Evolutionary conservation across 2,888 invertebrate species (phyloP).

Genomic region (Arctia plantaginis): DNA sequence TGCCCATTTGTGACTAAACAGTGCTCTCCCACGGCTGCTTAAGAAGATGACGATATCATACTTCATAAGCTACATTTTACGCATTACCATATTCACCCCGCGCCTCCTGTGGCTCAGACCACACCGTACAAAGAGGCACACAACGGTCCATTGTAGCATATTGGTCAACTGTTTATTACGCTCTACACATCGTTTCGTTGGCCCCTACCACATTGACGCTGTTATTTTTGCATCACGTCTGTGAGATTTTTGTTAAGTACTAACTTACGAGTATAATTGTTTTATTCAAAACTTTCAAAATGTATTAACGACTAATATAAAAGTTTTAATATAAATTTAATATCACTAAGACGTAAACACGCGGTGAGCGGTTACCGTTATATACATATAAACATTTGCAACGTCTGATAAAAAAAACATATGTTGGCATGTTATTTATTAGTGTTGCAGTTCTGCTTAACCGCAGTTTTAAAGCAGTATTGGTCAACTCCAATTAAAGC

Average conservation of each 20-base stretch:
- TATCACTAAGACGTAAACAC: not conserved
- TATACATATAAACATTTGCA: not conserved
- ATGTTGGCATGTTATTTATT: not conserved
- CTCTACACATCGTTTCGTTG: slow-evolving; percentile 30
- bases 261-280: not conserved
- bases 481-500: not conserved
- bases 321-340: not conserved
- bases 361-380: not conserved
- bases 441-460: not conserved
- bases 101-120: slow-evolving; percentile 5
- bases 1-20: not conserved
- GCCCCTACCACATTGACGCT: slow-evolving; percentile 39
- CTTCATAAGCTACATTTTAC: not conserved
- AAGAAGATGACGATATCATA: too few relatives aligned
- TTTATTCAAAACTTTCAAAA: not conserved
- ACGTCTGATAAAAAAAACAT: not conserved
- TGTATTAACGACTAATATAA: not conserved
- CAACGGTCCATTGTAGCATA: slow-evolving; percentile 43
- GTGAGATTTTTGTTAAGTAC: slow-evolving; percentile 29
- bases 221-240: slow-evolving; percentile 30
- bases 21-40: too few relatives aligned
- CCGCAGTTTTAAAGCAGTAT: not conserved
- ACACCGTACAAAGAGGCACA: slow-evolving; percentile 21
- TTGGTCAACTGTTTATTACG: slow-evolving; percentile 47
- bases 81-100: not conserved